Percentiles rank a stretch among this genome's conserved stretches.
These are phyloP conservation scores for Araneus ventricosus DNA, from an alignment of 1,140 invertebrate genomes.

Conservation along the genomic window DNA sequence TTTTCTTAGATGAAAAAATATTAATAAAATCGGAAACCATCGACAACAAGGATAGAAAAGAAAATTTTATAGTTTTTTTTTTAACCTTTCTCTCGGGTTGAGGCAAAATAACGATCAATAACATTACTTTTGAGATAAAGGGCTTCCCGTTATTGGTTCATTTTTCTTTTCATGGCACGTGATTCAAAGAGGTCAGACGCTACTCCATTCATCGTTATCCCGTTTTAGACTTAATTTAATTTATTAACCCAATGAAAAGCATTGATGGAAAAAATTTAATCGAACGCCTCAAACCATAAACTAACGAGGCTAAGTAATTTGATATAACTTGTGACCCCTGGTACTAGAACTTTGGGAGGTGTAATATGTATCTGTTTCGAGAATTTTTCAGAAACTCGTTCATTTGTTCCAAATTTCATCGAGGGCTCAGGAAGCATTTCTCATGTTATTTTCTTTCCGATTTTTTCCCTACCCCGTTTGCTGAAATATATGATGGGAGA, in stretches of 20 bases:
- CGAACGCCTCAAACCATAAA: slow-evolving; percentile 51
- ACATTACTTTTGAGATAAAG: slow-evolving; percentile 68
- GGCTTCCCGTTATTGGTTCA: slow-evolving; percentile 45
- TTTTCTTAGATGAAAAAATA: neutral
- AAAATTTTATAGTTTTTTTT: too few relatives aligned
- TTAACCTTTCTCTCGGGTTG: neutral
- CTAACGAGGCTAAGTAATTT: slow-evolving; percentile 19
- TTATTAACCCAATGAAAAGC: slow-evolving; percentile 59
- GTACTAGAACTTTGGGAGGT: slow-evolving; percentile 15
- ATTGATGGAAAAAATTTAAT: slow-evolving; percentile 61
- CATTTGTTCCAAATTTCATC: neutral
- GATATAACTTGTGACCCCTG: slow-evolving; percentile 1
- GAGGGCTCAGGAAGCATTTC: neutral
- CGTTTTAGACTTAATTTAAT: slow-evolving; percentile 61
- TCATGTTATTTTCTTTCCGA: neutral
- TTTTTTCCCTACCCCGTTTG: neutral
- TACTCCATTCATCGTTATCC: slow-evolving; percentile 43
- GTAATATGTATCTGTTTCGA: slow-evolving; percentile 53
- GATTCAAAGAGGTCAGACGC: slow-evolving; percentile 32
- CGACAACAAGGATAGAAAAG: neutral
- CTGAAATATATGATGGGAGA: neutral
- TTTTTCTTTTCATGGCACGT: slow-evolving; percentile 44
- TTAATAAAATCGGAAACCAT: slow-evolving; percentile 2
- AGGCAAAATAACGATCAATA: slow-evolving; percentile 60
- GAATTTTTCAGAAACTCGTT: slow-evolving; percentile 25